Evolutionary conservation across 2,113 vertebrate species (phyloP).

Genomic region (Menidia beryllina): DNA sequence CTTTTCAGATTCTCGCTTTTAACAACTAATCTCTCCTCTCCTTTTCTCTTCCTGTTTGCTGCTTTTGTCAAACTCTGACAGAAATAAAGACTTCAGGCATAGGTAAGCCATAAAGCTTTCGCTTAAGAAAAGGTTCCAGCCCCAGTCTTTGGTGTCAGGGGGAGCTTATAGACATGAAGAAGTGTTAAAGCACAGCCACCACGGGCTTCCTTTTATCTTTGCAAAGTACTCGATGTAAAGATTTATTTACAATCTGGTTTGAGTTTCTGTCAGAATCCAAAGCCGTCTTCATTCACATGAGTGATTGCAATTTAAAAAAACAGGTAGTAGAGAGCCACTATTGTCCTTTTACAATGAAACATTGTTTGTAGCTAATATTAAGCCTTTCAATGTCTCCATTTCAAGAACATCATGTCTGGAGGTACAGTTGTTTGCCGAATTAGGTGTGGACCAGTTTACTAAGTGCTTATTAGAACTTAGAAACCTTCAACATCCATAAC

Average conservation of each 20-base stretch:
- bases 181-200: too few relatives aligned
- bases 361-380: background rate
- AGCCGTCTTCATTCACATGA: background rate
- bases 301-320: slow-evolving; percentile 17
- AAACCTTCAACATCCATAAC: background rate
- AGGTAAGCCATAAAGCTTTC: slow-evolving; percentile 88
- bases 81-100: slow-evolving; percentile 99
- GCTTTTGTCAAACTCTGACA: slow-evolving; percentile 88
- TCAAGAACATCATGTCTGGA: background rate
- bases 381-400: background rate
- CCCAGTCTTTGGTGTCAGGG: background rate
- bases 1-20: slow-evolving; percentile 50
- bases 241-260: background rate
- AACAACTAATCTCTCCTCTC: slow-evolving; percentile 68
- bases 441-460: background rate
- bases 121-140: background rate
- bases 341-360: too few relatives aligned
- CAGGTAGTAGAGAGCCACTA: background rate
- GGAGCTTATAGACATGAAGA: too few relatives aligned
- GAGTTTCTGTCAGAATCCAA: background rate
- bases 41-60: slow-evolving; percentile 71
- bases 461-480: background rate
- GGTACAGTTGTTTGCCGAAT: background rate
- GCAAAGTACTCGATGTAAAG: background rate
- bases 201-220: background rate